Conservation (phyloP, 2,113 vertebrate species). For the Cinclus cinclus region DNA sequence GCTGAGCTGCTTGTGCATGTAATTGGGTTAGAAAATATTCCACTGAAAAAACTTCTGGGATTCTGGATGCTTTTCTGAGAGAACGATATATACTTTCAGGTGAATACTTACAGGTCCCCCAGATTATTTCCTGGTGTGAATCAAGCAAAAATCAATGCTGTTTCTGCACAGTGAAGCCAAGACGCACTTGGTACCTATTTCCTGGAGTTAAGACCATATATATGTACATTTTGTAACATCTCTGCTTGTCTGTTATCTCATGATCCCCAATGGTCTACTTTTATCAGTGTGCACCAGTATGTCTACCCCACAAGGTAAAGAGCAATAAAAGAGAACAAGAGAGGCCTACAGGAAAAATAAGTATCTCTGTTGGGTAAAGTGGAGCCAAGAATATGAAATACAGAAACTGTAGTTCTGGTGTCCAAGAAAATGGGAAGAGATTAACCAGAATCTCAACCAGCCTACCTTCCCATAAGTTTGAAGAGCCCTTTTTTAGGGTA, state of each 20-base stretch:
- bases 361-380: neutral
- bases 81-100: neutral
- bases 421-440: neutral
- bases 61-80: neutral
- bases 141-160: neutral
- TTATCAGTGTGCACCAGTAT: neutral
- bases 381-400: neutral
- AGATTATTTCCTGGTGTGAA: neutral
- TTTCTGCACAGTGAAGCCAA: neutral
- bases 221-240: neutral
- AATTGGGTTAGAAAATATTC: neutral
- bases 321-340: neutral
- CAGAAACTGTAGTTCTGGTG: neutral
- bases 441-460: neutral
- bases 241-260: neutral
- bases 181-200: neutral
- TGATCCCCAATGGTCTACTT: neutral
- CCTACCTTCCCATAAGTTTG: neutral
- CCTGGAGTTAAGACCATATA: neutral
- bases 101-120: neutral
- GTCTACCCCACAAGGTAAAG: neutral
- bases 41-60: neutral
- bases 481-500: neutral
- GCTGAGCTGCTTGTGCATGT: neutral
- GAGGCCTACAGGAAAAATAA: neutral